Evolutionary conservation across 1,140 invertebrate genomes (phyloP), one percentile per base, ranked within the genome.

Genomic region (Aphis craccivora): DNA sequence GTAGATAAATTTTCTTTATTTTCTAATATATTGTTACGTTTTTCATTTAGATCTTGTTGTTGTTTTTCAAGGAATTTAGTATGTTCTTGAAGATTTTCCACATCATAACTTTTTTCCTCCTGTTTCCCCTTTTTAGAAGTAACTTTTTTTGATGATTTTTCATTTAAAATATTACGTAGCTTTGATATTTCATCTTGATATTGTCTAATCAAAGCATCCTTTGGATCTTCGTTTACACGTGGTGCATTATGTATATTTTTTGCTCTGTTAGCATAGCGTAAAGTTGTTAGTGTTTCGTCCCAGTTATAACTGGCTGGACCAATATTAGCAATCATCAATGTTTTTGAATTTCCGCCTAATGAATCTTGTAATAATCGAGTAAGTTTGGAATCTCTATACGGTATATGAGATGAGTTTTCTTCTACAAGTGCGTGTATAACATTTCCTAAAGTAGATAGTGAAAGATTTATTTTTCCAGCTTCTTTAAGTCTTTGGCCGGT

Each of bases 191-290:
- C 98, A 94, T 97, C 97, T 95, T 98, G 98, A 95, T 98, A 99
- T 95, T 99, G 97, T 94, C 97, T 96, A 22, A 99, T 95, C 94
- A 98, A 96, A 55, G 97, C 97, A 95, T 99, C 98, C 95, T 99
- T 99, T 1, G 98, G 98, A 96, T 99, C 98, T 95, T 99, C 98
- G 95, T 99, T 99, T 94, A 99, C 98, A 94, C 98, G 97, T 11
- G 99, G 98, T 95, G 98, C 98, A 96, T 99, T 99, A 96, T 99
- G 98, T 94, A 99, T 99, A 94, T 97, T 97, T 96, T 99, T 99
- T 25, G 99, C 99, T 53, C 99, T 96, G 95, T 98, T 98, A 2
- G 98, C 98, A 95, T 99, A 99, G 40, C 98, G 96, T 93, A 99
- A 96, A 8, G 98, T 99, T 23, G 97, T 98, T 93, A 99, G 96